A percentile compares a stretch with the other conserved stretches of the same genome.
phyloP scores from a whole-genome alignment of 1,140 invertebrate genomes.

The Pinna nobilis region DNA sequence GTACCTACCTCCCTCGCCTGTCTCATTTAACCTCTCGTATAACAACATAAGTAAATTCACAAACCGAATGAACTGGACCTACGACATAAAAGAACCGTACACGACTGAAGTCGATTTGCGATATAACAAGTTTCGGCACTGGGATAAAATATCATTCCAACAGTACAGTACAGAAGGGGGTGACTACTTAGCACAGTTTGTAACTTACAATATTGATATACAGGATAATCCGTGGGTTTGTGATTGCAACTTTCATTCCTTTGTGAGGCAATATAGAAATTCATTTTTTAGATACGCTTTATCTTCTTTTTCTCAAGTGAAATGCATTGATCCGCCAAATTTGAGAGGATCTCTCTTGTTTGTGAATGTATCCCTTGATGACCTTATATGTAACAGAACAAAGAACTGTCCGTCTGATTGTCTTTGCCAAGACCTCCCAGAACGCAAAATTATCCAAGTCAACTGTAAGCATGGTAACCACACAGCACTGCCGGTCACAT shows the following conservation, averaged over 20 bases:
- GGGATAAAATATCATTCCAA: slow-evolving; percentile 13
- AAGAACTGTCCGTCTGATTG: slow-evolving; percentile 29
- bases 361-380: slow-evolving; percentile 10
- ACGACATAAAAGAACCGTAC: slow-evolving; percentile 21
- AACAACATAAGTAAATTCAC: slow-evolving; percentile 36
- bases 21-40: slow-evolving; percentile 20
- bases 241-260: slow-evolving; percentile 39
- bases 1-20: slow-evolving; percentile 13
- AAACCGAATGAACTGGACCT: slow-evolving; percentile 30
- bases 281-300: slow-evolving; percentile 26
- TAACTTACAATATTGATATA: slow-evolving; percentile 32
- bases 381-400: slow-evolving; percentile 38
- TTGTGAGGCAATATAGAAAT: slow-evolving; percentile 16
- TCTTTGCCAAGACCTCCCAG: slow-evolving; percentile 32
- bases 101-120: slow-evolving; percentile 25
- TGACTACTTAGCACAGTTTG: slow-evolving; percentile 15
- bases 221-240: slow-evolving; percentile 37
- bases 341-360: slow-evolving; percentile 19
- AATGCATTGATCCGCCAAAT: slow-evolving; percentile 28
- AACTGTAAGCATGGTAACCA: slow-evolving; percentile 24
- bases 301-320: slow-evolving; percentile 14
- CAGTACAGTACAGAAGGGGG: slow-evolving; percentile 5
- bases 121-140: slow-evolving; percentile 25
- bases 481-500: background rate
- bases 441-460: slow-evolving; percentile 25